Conservation (phyloP, 2,113 vertebrate genomes). For the Chloropsis hardwickii region DNA sequence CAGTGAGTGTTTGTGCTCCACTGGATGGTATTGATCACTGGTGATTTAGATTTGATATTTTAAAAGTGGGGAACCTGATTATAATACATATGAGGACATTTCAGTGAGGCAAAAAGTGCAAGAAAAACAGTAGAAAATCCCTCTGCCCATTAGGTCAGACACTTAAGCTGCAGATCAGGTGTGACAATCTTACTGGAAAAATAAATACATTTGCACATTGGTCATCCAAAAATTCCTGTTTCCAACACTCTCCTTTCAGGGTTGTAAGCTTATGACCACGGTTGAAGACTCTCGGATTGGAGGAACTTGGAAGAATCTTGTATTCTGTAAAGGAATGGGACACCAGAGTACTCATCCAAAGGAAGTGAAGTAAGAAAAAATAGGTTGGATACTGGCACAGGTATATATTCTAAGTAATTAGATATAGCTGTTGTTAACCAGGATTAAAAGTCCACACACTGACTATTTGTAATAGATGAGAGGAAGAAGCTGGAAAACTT, state of each 20-base stretch:
- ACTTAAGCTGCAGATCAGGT: not conserved
- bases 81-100: not conserved
- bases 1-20: not conserved
- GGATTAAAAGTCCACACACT: not conserved
- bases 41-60: not conserved
- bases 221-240: not conserved
- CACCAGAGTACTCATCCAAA: not conserved
- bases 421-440: not conserved
- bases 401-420: not conserved
- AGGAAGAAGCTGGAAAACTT: conserved; percentile 1
- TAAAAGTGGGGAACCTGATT: not conserved
- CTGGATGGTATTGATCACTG: not conserved
- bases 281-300: not conserved
- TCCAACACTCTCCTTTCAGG: not conserved
- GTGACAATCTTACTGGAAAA: not conserved
- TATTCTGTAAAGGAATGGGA: not conserved
- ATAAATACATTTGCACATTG: not conserved
- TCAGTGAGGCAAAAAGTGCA: not conserved
- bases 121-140: not conserved
- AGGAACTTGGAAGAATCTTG: not conserved
- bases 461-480: not conserved
- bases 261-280: not conserved
- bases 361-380: not conserved
- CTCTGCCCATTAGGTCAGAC: not conserved
- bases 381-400: not conserved